These are phyloP conservation scores for Hyposoter dolosus DNA, from an alignment of 2,888 invertebrate genomes.

Conservation along the genomic window DNA sequence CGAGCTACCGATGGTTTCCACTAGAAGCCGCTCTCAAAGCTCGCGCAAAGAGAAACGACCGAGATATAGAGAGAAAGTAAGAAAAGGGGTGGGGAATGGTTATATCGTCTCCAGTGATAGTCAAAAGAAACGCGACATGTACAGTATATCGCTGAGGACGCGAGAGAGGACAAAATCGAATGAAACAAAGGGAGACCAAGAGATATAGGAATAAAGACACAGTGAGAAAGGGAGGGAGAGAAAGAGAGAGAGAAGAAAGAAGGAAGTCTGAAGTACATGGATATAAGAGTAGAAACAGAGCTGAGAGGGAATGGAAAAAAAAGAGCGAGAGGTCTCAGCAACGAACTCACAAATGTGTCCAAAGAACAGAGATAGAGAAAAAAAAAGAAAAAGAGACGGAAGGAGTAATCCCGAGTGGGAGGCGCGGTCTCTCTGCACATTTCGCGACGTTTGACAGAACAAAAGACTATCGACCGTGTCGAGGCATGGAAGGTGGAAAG, in stretches of 20 bases:
- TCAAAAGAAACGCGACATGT: constrained; percentile 55
- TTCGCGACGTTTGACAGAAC: constrained; percentile 83
- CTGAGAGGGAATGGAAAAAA: constrained; percentile 28
- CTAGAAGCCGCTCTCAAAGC: constrained; percentile 54
- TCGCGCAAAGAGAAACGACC: constrained; percentile 55
- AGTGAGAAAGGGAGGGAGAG: constrained; percentile 3
- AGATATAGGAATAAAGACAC: neutral
- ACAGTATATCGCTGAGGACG: constrained; percentile 53
- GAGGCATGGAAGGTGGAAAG: constrained; percentile 34
- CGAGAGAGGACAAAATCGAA: constrained; percentile 45
- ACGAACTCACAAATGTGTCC: constrained; percentile 60
- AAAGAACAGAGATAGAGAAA: constrained; percentile 33
- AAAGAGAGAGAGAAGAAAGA: constrained; percentile 34
- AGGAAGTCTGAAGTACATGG: constrained; percentile 7
- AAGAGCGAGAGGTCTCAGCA: constrained; percentile 29
- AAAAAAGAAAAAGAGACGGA: constrained; percentile 41
- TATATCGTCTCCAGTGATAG: constrained; percentile 60
- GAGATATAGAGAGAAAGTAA: constrained; percentile 55
- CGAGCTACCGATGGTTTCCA: constrained; percentile 64
- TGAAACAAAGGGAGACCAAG: constrained; percentile 39
- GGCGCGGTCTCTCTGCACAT: constrained; percentile 79
- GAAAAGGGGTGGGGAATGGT: constrained; percentile 41
- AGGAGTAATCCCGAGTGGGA: constrained; percentile 60
- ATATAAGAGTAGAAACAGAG: constrained; percentile 35
- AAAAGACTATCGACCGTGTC: constrained; percentile 82